Conservation (phyloP, 92 coral and sea anemone genomes). For the Virgularia gustaviana region DNA sequence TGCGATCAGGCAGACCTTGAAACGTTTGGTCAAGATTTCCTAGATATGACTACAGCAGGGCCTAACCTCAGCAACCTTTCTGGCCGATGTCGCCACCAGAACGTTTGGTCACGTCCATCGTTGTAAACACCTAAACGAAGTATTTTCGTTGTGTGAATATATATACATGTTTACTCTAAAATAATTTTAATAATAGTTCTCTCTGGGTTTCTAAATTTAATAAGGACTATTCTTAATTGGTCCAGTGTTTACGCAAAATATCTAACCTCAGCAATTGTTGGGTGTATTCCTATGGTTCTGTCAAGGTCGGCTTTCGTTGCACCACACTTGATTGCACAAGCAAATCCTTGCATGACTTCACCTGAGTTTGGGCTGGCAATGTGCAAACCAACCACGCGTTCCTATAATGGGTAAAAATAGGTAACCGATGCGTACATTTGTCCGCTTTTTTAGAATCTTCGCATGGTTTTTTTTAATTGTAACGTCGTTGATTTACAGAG, state of each 20-base stretch:
- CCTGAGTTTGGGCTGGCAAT: conserved; percentile 92
- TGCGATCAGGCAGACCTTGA: background rate
- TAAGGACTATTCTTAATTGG: background rate
- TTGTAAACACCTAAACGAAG: conserved; percentile 69
- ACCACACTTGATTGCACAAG: conserved; percentile 90
- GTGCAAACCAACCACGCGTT: conserved; percentile 88
- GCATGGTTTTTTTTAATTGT: background rate
- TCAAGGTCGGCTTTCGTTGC: conserved; percentile 89
- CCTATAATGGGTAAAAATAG: conserved; percentile 53
- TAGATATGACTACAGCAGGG: conserved; percentile 76
- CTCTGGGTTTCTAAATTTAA: background rate
- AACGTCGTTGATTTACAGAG: background rate
- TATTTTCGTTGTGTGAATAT: background rate
- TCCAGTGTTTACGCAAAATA: background rate
- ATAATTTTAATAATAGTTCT: conserved; percentile 6
- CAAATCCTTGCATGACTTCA: conserved; percentile 93
- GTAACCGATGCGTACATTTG: background rate
- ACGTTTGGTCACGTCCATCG: conserved; percentile 68
- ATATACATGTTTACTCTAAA: background rate
- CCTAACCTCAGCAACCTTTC: conserved; percentile 98
- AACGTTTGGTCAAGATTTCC: background rate
- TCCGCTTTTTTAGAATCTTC: background rate
- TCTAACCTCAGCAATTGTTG: conserved; percentile 91
- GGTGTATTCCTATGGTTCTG: conserved; percentile 91
- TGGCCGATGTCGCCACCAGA: conserved; percentile 72